Conservation (phyloP, 2,888 invertebrate species). For the Melipona beecheii region DNA sequence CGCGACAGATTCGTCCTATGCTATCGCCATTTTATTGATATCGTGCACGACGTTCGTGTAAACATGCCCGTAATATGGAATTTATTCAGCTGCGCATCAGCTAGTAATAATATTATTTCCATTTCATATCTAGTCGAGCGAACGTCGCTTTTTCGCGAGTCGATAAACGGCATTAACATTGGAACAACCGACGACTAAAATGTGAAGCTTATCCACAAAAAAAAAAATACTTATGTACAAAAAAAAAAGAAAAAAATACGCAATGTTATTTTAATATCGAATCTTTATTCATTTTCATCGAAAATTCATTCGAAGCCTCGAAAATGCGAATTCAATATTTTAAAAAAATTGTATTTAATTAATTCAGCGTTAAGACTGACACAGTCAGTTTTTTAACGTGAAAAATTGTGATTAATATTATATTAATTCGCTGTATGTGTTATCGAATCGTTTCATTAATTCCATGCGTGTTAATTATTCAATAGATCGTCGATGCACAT, state of each 20-base stretch:
- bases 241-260: too few relatives aligned
- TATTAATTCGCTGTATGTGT: not conserved
- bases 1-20: not conserved
- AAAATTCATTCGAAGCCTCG: not conserved
- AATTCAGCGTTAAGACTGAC: not conserved
- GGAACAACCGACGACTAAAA: not conserved
- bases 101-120: slow-evolving; percentile 23
- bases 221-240: too few relatives aligned
- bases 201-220: not conserved
- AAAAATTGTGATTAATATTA: not conserved
- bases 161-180: slow-evolving; percentile 8
- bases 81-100: slow-evolving; percentile 29
- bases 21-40: slow-evolving; percentile 10
- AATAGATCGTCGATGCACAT: slow-evolving; percentile 14
- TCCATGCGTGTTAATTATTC: not conserved
- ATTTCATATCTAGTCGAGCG: slow-evolving; percentile 2
- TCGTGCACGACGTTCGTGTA: slow-evolving; percentile 27
- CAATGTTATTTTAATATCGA: not conserved
- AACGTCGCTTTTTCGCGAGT: not conserved
- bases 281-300: not conserved
- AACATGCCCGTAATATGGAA: slow-evolving; percentile 15
- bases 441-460: slow-evolving; percentile 4
- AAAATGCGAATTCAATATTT: not conserved
- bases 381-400: not conserved
- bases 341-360: not conserved